Percentiles rank a stretch among this genome's conserved stretches.
Conservation (phyloP, 2,113 vertebrate species). For the Microcebus tavaratra region DNA sequence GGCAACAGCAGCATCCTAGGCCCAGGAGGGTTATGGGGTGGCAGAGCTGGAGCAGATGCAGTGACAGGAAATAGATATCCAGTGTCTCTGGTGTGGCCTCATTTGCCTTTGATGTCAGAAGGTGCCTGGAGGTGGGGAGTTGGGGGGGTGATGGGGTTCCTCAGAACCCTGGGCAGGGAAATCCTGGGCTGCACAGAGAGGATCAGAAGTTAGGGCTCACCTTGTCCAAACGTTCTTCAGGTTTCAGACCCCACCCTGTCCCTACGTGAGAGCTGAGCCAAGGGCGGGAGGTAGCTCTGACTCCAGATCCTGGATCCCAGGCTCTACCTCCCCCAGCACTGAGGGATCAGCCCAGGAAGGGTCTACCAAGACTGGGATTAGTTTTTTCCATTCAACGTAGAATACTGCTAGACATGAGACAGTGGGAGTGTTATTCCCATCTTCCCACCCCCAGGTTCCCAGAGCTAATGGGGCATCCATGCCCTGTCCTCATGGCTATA, state of each 20-base stretch:
- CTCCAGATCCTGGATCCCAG: not conserved
- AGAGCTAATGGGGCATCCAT: not conserved
- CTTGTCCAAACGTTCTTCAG: not conserved
- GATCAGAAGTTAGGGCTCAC: not conserved
- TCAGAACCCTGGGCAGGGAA: not conserved
- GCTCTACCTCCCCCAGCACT: not conserved
- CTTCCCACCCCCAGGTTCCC: not conserved
- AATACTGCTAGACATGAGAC: not conserved
- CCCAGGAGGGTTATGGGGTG: not conserved
- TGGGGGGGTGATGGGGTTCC: not conserved
- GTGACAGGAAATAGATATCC: not conserved
- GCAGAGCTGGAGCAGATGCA: not conserved
- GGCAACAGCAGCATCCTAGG: not conserved
- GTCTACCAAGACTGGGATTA: not conserved
- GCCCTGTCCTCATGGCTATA: not conserved
- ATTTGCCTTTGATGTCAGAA: not conserved
- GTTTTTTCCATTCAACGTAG: not conserved
- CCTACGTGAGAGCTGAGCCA: not conserved
- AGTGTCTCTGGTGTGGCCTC: not conserved
- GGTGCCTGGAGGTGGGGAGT: not conserved
- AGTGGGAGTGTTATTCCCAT: not conserved
- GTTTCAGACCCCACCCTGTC: not conserved
- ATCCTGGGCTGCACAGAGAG: not conserved
- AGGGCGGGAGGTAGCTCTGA: not conserved
- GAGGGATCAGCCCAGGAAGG: not conserved